These are phyloP conservation scores for Polyploca ridens DNA, from an alignment of 2,888 invertebrate species.

Conservation along the genomic window DNA sequence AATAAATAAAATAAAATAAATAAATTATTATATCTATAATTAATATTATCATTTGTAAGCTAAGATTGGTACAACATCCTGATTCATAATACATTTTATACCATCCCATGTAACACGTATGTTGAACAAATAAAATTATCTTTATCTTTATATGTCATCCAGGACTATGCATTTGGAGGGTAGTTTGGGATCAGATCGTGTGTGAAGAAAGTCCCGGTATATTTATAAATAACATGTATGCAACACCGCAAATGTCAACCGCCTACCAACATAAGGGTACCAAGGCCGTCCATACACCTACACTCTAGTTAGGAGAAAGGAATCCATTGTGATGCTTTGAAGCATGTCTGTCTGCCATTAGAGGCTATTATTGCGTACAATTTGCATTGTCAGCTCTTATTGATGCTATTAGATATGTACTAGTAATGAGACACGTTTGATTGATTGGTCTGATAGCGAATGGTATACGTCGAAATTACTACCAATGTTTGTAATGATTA, in stretches of 20 bases:
- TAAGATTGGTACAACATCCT: too few species aligned
- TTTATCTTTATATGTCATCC: too few species aligned
- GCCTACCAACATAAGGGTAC: constrained; percentile 40
- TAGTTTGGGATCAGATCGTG: too few species aligned
- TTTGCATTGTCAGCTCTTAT: constrained; percentile 54
- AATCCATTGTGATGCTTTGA: constrained; percentile 67
- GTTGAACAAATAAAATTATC: too few species aligned
- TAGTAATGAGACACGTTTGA: constrained; percentile 35
- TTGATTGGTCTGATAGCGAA: constrained; percentile 40
- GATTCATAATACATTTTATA: too few species aligned
- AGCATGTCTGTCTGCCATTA: constrained; percentile 52
- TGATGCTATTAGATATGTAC: constrained; percentile 25
- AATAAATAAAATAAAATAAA: too few species aligned
- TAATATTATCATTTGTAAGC: too few species aligned
- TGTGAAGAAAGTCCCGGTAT: not conserved
- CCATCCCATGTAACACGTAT: too few species aligned
- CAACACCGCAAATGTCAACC: constrained; percentile 49
- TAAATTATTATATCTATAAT: too few species aligned
- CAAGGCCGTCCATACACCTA: constrained; percentile 72
- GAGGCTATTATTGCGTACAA: constrained; percentile 53
- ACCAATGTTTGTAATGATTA: too few species aligned
- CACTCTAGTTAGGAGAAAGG: constrained; percentile 77
- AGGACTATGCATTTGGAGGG: too few species aligned
- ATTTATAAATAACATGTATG: not conserved
- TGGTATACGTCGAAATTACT: too few species aligned